These are phyloP conservation scores for Ptychadena robeensis DNA, from an alignment of 2,797 vertebrate species.

Conservation along the genomic window DNA sequence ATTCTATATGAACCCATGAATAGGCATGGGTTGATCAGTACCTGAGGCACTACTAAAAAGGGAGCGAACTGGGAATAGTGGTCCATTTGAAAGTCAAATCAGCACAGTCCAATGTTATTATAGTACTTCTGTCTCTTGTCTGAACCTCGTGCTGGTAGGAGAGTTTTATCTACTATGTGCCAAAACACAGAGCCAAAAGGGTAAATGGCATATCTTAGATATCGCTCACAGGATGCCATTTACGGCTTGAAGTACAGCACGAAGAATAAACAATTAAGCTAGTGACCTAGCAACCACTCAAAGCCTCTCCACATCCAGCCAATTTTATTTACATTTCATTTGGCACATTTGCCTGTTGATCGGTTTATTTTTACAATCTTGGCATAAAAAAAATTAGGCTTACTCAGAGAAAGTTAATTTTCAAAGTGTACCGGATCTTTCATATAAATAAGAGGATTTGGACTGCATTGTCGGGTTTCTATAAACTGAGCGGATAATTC, in stretches of 20 bases:
- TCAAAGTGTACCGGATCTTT: background rate
- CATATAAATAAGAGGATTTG: background rate
- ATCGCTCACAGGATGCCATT: conserved; percentile 14
- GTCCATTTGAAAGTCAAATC: too few relatives aligned
- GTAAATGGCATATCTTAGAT: conserved; percentile 13
- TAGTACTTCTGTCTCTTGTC: too few relatives aligned
- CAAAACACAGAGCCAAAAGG: background rate
- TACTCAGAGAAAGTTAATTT: conserved; percentile 7
- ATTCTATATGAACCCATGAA: too few relatives aligned
- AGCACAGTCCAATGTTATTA: too few relatives aligned
- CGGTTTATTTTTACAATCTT: background rate
- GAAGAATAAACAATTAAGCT: conserved; percentile 44
- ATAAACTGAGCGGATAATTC: conserved; percentile 15
- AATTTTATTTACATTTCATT: conserved; percentile 37
- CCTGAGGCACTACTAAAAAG: too few relatives aligned
- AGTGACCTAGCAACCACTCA: conserved; percentile 30
- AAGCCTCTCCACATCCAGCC: conserved; percentile 18
- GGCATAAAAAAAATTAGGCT: background rate
- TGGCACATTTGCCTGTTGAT: background rate
- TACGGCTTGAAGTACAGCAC: conserved; percentile 21
- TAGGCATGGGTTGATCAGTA: too few relatives aligned
- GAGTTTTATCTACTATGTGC: background rate
- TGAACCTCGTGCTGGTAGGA: too few relatives aligned
- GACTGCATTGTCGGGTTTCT: background rate
- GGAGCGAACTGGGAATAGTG: too few relatives aligned